These are phyloP conservation scores for Zootoca vivipara DNA, from an alignment of 2,113 vertebrate species.

Conservation along the genomic window DNA sequence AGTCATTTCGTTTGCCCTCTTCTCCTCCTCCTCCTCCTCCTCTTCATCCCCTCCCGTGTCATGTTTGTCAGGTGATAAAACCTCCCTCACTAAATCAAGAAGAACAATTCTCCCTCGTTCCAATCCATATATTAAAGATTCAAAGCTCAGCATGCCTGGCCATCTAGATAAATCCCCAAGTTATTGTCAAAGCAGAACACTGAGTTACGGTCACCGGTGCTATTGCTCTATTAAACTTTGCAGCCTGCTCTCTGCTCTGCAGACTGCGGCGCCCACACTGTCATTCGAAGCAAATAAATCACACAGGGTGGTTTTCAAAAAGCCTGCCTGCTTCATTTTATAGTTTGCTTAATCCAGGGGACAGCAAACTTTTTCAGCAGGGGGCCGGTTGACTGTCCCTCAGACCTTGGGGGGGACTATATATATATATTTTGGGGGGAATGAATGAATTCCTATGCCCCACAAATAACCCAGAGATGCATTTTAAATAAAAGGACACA, in stretches of 20 bases:
- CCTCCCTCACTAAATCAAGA: conserved; percentile 46
- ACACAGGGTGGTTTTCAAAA: conserved; percentile 55
- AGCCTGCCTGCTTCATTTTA: conserved; percentile 47
- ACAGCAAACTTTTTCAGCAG: too few species aligned
- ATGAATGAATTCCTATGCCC: too few species aligned
- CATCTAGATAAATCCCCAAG: conserved; percentile 63
- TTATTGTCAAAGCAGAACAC: conserved; percentile 56
- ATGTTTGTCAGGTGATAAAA: conserved; percentile 53
- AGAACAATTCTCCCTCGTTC: conserved; percentile 46
- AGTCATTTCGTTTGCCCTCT: not conserved
- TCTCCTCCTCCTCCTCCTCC: not conserved
- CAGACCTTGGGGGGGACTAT: too few species aligned
- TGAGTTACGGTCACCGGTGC: conserved; percentile 52
- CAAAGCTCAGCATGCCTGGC: conserved; percentile 54
- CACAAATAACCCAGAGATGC: too few species aligned
- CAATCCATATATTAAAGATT: conserved; percentile 16
- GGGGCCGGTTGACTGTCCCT: too few species aligned
- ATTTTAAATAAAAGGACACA: too few species aligned
- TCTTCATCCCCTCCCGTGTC: not conserved
- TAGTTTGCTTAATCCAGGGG: too few species aligned
- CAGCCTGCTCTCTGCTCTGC: conserved; percentile 49
- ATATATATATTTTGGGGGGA: too few species aligned
- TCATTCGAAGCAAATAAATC: conserved; percentile 43
- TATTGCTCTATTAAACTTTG: conserved; percentile 58
- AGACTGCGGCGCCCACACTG: conserved; percentile 12